phyloP scores from a whole-genome alignment of 1,140 invertebrate genomes.

The Uloborus diversus region DNA sequence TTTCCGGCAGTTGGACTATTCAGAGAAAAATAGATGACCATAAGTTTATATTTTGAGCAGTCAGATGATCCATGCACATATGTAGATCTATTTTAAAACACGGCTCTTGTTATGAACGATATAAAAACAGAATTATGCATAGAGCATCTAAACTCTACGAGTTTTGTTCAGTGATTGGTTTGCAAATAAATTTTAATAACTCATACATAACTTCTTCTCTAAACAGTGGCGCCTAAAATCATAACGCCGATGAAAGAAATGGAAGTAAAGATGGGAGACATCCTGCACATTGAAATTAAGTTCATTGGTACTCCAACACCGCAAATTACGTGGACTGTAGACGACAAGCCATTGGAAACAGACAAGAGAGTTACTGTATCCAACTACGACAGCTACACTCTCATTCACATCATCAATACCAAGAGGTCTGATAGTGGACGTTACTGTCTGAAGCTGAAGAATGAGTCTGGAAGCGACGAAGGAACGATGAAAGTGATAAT shows the following conservation, averaged over 20 bases:
- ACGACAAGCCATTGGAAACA: constrained; percentile 75
- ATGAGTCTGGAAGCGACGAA: constrained; percentile 88
- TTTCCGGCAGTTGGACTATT: no score
- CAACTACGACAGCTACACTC: constrained; percentile 76
- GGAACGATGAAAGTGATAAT: constrained; percentile 88
- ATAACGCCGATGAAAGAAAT: constrained; percentile 87
- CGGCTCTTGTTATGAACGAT: no score
- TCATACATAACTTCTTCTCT: constrained; percentile 66
- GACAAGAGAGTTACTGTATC: constrained; percentile 82
- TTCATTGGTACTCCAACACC: constrained; percentile 91
- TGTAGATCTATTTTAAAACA: no score
- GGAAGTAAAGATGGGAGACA: constrained; percentile 89
- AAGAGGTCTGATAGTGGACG: constrained; percentile 89
- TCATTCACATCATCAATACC: constrained; percentile 89
- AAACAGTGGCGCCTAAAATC: constrained; percentile 94
- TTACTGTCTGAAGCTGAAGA: constrained; percentile 92
- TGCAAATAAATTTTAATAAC: no score
- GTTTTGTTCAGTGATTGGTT: no score
- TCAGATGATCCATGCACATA: no score
- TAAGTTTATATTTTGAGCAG: no score
- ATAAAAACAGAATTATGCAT: no score
- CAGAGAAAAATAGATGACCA: no score
- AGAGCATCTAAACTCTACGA: no score
- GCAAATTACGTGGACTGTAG: constrained; percentile 84
- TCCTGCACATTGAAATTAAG: constrained; percentile 90